Conservation (phyloP, 2,888 invertebrate species). For the Caenorhabditis sp. region DNA sequence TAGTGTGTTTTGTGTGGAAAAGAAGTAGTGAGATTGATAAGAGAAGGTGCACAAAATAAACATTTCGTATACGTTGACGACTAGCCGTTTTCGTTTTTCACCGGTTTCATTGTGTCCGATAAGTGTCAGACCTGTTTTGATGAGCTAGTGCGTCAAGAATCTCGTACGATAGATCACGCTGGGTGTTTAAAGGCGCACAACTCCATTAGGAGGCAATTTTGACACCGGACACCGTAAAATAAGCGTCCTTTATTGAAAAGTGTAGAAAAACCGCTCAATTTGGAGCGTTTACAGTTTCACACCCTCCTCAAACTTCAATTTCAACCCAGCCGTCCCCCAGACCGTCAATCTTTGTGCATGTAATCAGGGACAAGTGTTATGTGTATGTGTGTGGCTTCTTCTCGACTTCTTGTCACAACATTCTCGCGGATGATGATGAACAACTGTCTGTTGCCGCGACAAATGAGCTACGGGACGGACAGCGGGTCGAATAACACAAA, state of each 20-base stretch:
- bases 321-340: not conserved
- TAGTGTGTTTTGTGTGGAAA: too few relatives aligned
- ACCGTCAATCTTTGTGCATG: not conserved
- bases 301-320: not conserved
- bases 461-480: conserved; percentile 8
- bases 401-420: conserved; percentile 44
- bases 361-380: conserved; percentile 16
- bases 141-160: too few relatives aligned
- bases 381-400: conserved; percentile 38
- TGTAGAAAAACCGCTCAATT: not conserved
- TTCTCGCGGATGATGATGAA: conserved; percentile 41
- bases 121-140: too few relatives aligned
- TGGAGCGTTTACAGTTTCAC: not conserved
- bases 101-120: too few relatives aligned
- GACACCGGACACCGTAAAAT: too few relatives aligned
- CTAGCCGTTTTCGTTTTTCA: too few relatives aligned
- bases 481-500: conserved; percentile 51
- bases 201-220: too few relatives aligned
- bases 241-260: too few relatives aligned
- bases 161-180: too few relatives aligned
- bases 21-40: conserved; percentile 10
- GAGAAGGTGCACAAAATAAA: conserved; percentile 10
- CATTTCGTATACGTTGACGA: conserved; percentile 21
- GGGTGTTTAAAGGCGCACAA: too few relatives aligned
- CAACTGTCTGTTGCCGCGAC: conserved; percentile 21